Percentiles rank a stretch among this genome's conserved stretches.
Conservation (phyloP, 2,113 vertebrate genomes). For the Urocynchramus pylzowi region DNA sequence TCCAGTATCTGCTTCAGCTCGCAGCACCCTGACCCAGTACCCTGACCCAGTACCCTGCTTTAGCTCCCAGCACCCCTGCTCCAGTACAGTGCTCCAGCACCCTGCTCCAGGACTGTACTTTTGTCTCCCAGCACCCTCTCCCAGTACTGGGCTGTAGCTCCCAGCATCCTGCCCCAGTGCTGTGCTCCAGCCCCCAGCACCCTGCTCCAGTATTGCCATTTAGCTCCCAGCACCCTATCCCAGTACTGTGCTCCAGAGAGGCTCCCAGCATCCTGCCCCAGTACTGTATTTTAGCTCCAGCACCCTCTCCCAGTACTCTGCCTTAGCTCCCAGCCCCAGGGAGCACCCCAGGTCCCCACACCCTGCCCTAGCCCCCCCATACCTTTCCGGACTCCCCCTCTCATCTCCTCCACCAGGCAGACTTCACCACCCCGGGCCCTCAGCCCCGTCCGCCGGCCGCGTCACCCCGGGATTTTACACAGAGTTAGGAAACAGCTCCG, state of each 20-base stretch:
- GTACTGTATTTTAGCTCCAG: background rate
- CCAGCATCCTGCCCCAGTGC: background rate
- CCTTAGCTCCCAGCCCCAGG: background rate
- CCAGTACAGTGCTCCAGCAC: background rate
- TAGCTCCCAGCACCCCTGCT: background rate
- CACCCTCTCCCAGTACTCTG: background rate
- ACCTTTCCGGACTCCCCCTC: background rate
- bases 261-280: background rate
- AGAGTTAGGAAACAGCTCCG: background rate
- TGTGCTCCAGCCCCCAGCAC: background rate
- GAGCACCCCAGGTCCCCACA: background rate
- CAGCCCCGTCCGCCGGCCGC: background rate
- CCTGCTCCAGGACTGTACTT: background rate
- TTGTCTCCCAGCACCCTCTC: background rate
- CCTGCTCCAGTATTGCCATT: no score
- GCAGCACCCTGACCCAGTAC: no score
- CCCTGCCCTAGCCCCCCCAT: background rate
- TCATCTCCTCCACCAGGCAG: background rate
- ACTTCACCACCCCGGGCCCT: background rate
- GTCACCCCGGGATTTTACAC: background rate
- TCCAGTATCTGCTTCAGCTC: background rate
- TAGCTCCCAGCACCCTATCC: background rate
- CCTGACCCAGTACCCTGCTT: background rate
- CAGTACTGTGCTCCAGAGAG: background rate
- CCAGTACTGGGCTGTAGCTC: background rate